These are phyloP conservation scores for Mythimna pallens DNA, from an alignment of 2,888 invertebrate species.

Conservation along the genomic window DNA sequence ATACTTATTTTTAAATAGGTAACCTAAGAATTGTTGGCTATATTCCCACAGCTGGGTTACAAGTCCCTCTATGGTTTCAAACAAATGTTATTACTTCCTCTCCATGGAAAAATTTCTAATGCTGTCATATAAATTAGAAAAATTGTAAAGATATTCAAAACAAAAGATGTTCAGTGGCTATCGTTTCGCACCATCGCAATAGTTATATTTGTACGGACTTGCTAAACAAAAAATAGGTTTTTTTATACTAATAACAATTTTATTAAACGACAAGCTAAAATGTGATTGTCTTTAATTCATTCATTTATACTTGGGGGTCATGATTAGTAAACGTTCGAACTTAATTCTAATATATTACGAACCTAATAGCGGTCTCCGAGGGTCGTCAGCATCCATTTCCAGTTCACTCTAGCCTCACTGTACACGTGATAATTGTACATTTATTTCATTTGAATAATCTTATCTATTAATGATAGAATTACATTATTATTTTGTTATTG, in stretches of 20 bases:
- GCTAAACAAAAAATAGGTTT: conserved; percentile 6
- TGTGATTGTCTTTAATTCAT: background rate
- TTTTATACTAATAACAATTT: background rate
- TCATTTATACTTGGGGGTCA: background rate
- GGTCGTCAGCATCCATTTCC: conserved; percentile 75
- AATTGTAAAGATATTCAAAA: background rate
- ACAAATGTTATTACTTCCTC: background rate
- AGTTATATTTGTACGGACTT: too few species aligned
- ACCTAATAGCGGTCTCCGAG: conserved; percentile 74
- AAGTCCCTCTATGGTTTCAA: background rate
- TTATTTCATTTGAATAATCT: conserved; percentile 52
- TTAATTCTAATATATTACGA: conserved; percentile 36
- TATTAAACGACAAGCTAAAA: too few species aligned
- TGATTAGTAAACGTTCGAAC: background rate
- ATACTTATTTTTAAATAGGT: too few species aligned
- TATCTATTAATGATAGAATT: conserved; percentile 59
- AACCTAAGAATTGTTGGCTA: background rate
- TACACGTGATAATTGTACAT: conserved; percentile 30
- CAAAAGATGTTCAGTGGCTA: background rate
- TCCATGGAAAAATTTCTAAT: background rate
- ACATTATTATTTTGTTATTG: conserved; percentile 59
- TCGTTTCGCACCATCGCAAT: background rate
- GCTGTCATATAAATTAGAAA: background rate
- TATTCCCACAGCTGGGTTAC: background rate
- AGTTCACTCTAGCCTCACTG: conserved; percentile 20